Conservation (phyloP, 2,113 vertebrate species). For the Menidia beryllina region DNA sequence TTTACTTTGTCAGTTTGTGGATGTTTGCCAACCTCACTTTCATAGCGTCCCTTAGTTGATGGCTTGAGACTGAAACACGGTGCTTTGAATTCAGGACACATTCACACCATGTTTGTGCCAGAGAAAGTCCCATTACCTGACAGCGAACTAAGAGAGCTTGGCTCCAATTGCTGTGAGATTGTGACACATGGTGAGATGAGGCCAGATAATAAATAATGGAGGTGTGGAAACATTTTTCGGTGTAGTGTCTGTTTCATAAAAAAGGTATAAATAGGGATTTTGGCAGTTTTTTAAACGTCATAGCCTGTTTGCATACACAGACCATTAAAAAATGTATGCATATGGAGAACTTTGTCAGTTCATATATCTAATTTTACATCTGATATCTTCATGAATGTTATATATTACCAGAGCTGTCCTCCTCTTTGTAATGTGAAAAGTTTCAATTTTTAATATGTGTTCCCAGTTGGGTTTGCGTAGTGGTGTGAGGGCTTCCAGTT, state of each 20-base stretch:
- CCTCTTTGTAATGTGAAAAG: too few species aligned
- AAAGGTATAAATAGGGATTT: not conserved
- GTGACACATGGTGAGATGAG: conserved; percentile 41
- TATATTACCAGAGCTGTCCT: not conserved
- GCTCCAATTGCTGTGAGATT: conserved; percentile 47
- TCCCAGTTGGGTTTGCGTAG: too few species aligned
- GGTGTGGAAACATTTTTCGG: conserved; percentile 21
- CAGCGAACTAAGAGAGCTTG: conserved; percentile 45
- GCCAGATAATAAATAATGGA: conserved; percentile 47
- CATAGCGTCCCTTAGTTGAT: conserved; percentile 27
- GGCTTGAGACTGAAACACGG: conserved; percentile 30
- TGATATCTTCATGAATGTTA: not conserved
- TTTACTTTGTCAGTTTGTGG: conserved; percentile 42
- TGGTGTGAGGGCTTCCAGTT: too few species aligned
- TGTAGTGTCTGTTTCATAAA: not conserved
- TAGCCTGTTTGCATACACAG: not conserved
- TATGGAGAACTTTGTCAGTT: not conserved
- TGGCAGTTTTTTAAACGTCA: not conserved
- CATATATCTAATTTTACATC: not conserved
- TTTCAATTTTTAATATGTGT: too few species aligned
- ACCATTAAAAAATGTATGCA: not conserved
- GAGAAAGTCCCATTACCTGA: conserved; percentile 65
- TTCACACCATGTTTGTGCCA: conserved; percentile 53
- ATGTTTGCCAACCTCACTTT: conserved; percentile 47
- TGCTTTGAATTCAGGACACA: conserved; percentile 60